Evolutionary conservation across 2,888 invertebrate genomes (phyloP).

Genomic region (Meliscaeva auricollis): DNA sequence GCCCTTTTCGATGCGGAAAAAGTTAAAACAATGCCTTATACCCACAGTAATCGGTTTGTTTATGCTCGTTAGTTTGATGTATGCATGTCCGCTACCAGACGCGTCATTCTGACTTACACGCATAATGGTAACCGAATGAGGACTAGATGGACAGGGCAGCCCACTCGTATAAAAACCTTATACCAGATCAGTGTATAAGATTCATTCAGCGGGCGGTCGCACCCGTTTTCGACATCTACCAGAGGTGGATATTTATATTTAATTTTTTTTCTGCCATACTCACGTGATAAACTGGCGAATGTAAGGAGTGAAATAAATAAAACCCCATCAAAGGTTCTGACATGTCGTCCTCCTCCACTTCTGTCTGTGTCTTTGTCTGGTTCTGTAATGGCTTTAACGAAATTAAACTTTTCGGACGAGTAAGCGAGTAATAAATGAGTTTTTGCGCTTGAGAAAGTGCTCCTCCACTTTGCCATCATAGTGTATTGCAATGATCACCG

Average conservation of each 20-base stretch:
- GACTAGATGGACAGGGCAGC: conserved; percentile 15
- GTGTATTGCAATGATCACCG: conserved; percentile 26
- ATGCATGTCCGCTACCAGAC: conserved; percentile 71
- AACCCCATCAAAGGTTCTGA: conserved; percentile 74
- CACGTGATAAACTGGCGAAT: conserved; percentile 67
- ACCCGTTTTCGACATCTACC: conserved; percentile 62
- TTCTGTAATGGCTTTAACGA: conserved; percentile 52
- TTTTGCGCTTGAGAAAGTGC: conserved; percentile 70
- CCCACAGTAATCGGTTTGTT: conserved; percentile 72
- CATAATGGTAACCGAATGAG: conserved; percentile 35
- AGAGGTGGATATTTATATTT: conserved; percentile 42
- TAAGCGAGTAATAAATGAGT: conserved; percentile 74
- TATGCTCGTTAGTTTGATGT: conserved; percentile 74
- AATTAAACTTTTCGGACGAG: conserved; percentile 76
- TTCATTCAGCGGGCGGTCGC: conserved; percentile 71
- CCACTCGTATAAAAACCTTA: no score
- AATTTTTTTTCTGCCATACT: conserved; percentile 18
- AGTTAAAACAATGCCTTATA: conserved; percentile 62
- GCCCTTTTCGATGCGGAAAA: conserved; percentile 40
- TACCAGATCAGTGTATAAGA: conserved; percentile 18
- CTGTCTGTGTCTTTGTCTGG: neutral
- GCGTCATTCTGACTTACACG: conserved; percentile 64
- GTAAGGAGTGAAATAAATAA: conserved; percentile 70
- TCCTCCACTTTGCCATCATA: conserved; percentile 41
- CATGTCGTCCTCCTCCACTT: conserved; percentile 59